Evolutionary conservation across 2,888 invertebrate genomes (phyloP), one percentile per base, ranked within the genome.

Genomic region (Spisula solida): DNA sequence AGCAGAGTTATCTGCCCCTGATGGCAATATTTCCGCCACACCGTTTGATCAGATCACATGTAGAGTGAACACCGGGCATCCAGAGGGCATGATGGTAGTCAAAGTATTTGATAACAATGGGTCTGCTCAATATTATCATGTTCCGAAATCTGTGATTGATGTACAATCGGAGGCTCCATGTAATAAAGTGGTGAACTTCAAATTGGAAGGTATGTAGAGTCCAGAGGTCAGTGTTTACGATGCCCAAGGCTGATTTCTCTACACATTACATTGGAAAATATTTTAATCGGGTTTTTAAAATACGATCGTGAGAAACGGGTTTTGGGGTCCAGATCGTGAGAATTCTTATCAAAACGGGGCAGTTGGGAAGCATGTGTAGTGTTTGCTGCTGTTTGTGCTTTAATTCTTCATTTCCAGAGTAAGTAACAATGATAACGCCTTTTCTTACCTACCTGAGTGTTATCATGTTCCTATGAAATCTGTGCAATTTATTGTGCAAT

Each of bases 181-280:
- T 31, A 34, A 34, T 2, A 29, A 78, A 41, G 51, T 78, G 25
- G 84, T 78, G 0, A 48, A 16, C 31, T 75, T 85, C 55, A 78
- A 75, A 25, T 85, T 85, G n/a, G 55, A 78, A 41, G 79, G 84
- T 85, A 48, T n/a, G n/a, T n/a, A n/a, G n/a, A n/a, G n/a, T n/a
- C n/a, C n/a, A n/a, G n/a, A n/a, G n/a, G n/a, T n/a, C n/a, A n/a
- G n/a, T n/a, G n/a, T n/a, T n/a, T n/a, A n/a, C n/a, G n/a, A n/a
- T n/a, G n/a, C n/a, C n/a, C n/a, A n/a, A n/a, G n/a, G n/a, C n/a
- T n/a, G n/a, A n/a, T n/a, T n/a, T n/a, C n/a, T n/a, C n/a, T n/a
- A n/a, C n/a, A n/a, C n/a, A n/a, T n/a, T n/a, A n/a, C n/a, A n/a
- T n/a, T n/a, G n/a, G n/a, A n/a, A n/a, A n/a, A n/a, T n/a, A n/a